phyloP scores from a whole-genome alignment of 2,888 invertebrate species.

The Brenthis ino region DNA sequence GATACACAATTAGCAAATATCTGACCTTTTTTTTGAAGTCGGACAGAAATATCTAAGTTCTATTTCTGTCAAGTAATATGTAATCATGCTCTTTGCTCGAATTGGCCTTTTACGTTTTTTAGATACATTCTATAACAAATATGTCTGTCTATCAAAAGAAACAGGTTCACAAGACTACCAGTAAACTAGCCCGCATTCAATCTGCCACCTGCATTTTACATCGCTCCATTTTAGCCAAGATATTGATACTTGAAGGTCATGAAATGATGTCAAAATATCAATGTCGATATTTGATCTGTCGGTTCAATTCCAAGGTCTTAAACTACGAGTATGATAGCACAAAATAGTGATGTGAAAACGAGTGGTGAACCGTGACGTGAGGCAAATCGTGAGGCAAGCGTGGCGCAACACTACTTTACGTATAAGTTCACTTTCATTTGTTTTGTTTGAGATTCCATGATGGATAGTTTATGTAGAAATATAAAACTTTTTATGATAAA shows the following conservation, averaged over 20 bases:
- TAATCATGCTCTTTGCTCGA: too few species aligned
- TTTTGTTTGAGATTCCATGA: conserved; percentile 17
- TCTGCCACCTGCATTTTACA: not conserved
- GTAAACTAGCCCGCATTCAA: not conserved
- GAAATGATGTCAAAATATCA: conserved; percentile 33
- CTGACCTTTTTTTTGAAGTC: too few species aligned
- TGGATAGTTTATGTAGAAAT: not conserved
- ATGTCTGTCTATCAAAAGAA: too few species aligned
- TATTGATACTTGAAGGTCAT: conserved; percentile 30
- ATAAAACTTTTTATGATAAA: too few species aligned
- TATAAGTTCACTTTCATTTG: conserved; percentile 34
- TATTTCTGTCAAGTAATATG: too few species aligned
- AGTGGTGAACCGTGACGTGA: conserved; percentile 40
- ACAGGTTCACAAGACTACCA: too few species aligned
- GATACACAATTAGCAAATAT: too few species aligned
- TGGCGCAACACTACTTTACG: conserved; percentile 37
- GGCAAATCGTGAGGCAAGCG: conserved; percentile 38
- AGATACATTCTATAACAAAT: too few species aligned
- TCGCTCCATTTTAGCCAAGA: conserved; percentile 14
- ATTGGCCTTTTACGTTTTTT: too few species aligned
- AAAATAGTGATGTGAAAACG: conserved; percentile 40
- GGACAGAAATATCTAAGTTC: too few species aligned
- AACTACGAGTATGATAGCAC: conserved; percentile 26
- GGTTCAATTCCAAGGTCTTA: conserved; percentile 28
- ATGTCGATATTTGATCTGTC: conserved; percentile 28